Evolutionary conservation across 2,888 invertebrate genomes (phyloP), one percentile per base, ranked within the genome.

Genomic region (Xylophagus ater): DNA sequence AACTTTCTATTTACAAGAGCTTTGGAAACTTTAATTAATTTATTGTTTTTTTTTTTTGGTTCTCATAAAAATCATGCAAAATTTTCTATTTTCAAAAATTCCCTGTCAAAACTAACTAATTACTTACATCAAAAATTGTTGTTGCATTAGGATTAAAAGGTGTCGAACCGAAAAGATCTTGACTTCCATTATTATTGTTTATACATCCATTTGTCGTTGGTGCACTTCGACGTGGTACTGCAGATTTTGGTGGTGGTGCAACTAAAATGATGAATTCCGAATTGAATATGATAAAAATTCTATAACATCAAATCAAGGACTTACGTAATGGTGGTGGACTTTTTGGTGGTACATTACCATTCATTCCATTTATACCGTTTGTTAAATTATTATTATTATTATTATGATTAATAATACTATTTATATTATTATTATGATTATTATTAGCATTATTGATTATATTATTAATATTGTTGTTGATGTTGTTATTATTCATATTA

Each of bases 231-330:
- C 58, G 71, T 43, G 74, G 73, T 49, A 74, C 74, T 17, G 75
- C 72, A 6, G 81, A 74, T 62, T 86, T 87, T 41, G 90, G 89
- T 42, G 90, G 90, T 45, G 90, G 89, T 31, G 87, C 86, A 74
- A 90, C 90, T 90, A 62, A 7, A 71, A 68, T 50, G 3, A 19
- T 29, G 25, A 4, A 13, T 31, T 37, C 14, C 9, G 20, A n/a
- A 32, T 12, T 10, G 5, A 19, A 10, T 12, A 37, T 10, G 7
- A 29, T 6, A 20, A 25, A 17, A 36, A 26, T 19, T 9, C 6
- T n/a, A n/a, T n/a, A n/a, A n/a, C 15, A n/a, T n/a, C n/a, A n/a
- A n/a, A n/a, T n/a, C 13, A 38, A 4, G 34, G 47, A 72, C 81
- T 73, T 65, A 85, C 85, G 65, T 49, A 83, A 65, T 36, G 84